Base-by-base conservation (phyloP, 2,888 invertebrate species). In the Drosophila quasianomalipes region DNA sequence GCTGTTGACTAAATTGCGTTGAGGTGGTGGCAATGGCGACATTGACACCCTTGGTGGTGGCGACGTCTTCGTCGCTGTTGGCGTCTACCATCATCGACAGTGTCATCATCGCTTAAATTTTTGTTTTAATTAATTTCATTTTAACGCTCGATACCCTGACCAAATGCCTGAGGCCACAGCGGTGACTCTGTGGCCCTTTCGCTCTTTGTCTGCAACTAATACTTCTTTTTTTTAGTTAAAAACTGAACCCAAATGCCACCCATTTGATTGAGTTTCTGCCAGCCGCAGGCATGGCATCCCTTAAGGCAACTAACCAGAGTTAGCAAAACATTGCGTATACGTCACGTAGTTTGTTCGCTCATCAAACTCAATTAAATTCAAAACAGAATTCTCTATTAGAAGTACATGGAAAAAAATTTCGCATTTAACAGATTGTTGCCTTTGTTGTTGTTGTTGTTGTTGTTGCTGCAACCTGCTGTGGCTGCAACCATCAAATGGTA, bases 71-170 rank as follows among this genome's bases (percentile, higher is more conserved):
- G 35, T 26, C 54, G 28, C 39, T 12, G 22, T 49, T 47, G 67
- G 54, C 52, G 52, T 22, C 33, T 39, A 52, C 49, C 44, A 63
- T 47, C 79, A 69, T 76, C 70, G 70, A 76, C 76, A 76, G 19
- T 70, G 75, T 69, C 75, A 77, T 77, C 85, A 83, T 65, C 69
- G 49, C 47, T 52, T 44, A 60, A 68, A 75, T 70, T 79, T 86
- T 84, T 70, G 81, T 59, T 83, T 90, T 89, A 86, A 90, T 86
- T 89, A 86, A 86, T 90, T 85, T 85, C 67, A 74, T 89, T 85
- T 83, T 72, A 69, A 76, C 81, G 81, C 75, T 63, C 49, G 52
- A 62, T 62, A 52, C 74, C 52, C 62, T 58, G 70, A 64, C 70
- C 65, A 80, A 77, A 58, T 57, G 64, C 79, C 72, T 16, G 64